Evolutionary conservation across 2,113 vertebrate genomes (phyloP).

Genomic region (Notothenia coriiceps): DNA sequence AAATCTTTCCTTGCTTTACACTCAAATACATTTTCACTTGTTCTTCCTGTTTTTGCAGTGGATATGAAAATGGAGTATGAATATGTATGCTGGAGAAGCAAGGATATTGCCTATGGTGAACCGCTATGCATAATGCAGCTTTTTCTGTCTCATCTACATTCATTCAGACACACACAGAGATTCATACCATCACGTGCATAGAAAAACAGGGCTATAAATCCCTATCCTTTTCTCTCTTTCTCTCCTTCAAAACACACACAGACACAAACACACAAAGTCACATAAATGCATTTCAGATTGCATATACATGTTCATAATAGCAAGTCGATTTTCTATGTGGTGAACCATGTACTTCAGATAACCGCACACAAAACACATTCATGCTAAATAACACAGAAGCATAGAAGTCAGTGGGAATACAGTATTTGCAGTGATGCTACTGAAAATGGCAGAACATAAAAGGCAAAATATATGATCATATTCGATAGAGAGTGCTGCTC

Average conservation of each 20-base stretch:
- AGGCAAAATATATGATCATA: conserved; percentile 51
- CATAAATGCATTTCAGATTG: conserved; percentile 58
- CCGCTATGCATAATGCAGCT: conserved; percentile 85
- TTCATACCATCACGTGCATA: conserved; percentile 70
- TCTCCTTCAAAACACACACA: conserved; percentile 29
- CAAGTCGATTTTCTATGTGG: conserved; percentile 47
- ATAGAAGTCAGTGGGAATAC: conserved; percentile 43
- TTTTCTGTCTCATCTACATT: conserved; percentile 84
- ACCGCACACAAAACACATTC: conserved; percentile 61
- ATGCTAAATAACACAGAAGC: conserved; percentile 45
- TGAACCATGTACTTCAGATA: conserved; percentile 55
- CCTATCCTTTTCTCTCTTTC: conserved; percentile 39
- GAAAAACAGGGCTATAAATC: conserved; percentile 72
- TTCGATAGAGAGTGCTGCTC: conserved; percentile 41
- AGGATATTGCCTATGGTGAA: conserved; percentile 84
- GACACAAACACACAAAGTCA: conserved; percentile 40
- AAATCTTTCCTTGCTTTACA: conserved; percentile 52
- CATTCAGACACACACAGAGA: conserved; percentile 74
- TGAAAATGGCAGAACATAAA: conserved; percentile 48
- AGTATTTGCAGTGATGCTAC: conserved; percentile 42
- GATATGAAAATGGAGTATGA: conserved; percentile 82
- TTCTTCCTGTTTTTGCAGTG: conserved; percentile 61
- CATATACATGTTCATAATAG: conserved; percentile 55
- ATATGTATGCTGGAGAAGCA: conserved; percentile 80
- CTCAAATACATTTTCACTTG: conserved; percentile 70